These are phyloP conservation scores for Potamilus streckersoni DNA, from an alignment of 1,140 invertebrate genomes.

Conservation along the genomic window DNA sequence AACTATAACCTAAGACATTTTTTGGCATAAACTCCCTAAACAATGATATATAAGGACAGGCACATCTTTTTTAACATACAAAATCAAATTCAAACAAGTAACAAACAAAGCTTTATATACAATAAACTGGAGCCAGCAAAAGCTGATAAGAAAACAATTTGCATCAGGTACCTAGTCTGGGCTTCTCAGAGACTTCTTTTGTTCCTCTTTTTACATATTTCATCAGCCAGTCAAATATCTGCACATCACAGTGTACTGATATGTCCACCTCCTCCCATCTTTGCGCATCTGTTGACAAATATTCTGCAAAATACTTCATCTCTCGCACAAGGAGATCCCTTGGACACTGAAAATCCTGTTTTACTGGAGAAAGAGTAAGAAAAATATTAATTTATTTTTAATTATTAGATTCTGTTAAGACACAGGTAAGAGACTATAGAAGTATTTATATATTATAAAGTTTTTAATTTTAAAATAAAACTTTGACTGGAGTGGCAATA, in stretches of 20 bases:
- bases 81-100: too few relatives aligned
- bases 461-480: too few relatives aligned
- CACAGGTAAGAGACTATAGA: too few relatives aligned
- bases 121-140: background rate
- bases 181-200: conserved; percentile 70
- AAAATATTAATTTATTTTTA: background rate
- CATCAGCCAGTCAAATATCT: conserved; percentile 96
- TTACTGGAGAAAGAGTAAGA: conserved; percentile 68
- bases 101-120: too few relatives aligned
- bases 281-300: conserved; percentile 62
- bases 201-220: conserved; percentile 79
- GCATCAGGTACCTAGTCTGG: conserved; percentile 71
- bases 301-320: conserved; percentile 94
- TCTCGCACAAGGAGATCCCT: conserved; percentile 86
- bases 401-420: background rate
- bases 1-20: too few relatives aligned
- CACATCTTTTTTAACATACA: too few relatives aligned
- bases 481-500: too few relatives aligned
- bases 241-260: conserved; percentile 94
- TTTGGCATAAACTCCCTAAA: too few relatives aligned
- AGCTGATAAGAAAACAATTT: background rate
- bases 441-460: too few relatives aligned
- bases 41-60: too few relatives aligned
- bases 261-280: conserved; percentile 90
- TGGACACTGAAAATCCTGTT: conserved; percentile 88